Base-by-base conservation (phyloP, 2,113 vertebrate genomes). In the Noctilio leporinus region DNA sequence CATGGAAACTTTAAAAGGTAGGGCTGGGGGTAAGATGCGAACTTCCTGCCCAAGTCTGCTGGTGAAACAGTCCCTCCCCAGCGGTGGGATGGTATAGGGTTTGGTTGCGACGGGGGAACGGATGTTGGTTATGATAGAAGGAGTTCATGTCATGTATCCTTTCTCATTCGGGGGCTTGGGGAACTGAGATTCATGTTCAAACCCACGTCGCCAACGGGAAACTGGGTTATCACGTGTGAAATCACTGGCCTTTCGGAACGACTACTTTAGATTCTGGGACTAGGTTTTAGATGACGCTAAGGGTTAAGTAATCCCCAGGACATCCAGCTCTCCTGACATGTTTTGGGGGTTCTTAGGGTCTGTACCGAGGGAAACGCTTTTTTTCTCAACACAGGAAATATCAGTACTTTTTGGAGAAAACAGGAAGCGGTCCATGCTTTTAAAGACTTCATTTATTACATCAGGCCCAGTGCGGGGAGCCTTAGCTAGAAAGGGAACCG, bases 1-100 rank as follows among this genome's bases (percentile, higher is more conserved):
- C 59, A 98, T 99, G 96, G 99, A 99, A 97, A 99, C 99, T 2
- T 98, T 99, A 59, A 99, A 99, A 98, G 99, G 99, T 99, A 98
- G 96, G 98, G 78, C 49, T 93, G 55, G 30, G 1, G 45, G 86
- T 95, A 35, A 77, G 93, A 86, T 78, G 86, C 57, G 75, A 30
- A 5, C 19, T 94, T 49, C 28, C 81, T 96, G 78, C 73, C 78
- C 91, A 93, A 96, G 89, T 75, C 4, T 65, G 69, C 87, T 93
- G 95, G 94, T 86, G 96, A 96, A 96, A 95, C 51, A 94, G 89
- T 33, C 96, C 86, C 30, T 89, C n/a, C n/a, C n/a, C n/a, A n/a
- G n/a, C n/a, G n/a, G n/a, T n/a, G n/a, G n/a, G n/a, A n/a, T n/a
- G n/a, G n/a, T 81, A 53, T 93, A 59, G 43, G 65, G 95, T 94